A percentile compares a stretch with the other conserved stretches of the same genome.
Conservation (phyloP, 2,113 vertebrate species). For the Struthio camelus region DNA sequence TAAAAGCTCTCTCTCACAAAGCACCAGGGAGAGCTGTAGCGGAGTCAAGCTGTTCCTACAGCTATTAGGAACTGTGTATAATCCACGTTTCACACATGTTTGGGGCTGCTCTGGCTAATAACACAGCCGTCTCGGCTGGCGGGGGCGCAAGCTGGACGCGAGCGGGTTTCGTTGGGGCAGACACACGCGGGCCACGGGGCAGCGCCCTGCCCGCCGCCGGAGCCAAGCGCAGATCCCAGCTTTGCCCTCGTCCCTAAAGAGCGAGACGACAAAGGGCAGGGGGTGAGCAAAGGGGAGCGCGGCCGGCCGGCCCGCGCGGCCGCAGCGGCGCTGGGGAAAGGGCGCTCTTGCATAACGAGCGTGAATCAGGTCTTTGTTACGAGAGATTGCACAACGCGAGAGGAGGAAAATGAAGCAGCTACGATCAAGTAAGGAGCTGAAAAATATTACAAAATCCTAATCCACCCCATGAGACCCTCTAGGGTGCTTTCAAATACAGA, state of each 20-base stretch:
- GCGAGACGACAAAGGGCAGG: rapidly evolving
- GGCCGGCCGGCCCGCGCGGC: background rate
- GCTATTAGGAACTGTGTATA: constrained; percentile 1
- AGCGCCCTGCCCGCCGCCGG: background rate
- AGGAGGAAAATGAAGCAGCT: constrained; percentile 29
- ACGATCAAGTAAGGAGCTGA: constrained; percentile 57
- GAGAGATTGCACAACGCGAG: constrained; percentile 2
- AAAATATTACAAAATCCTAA: constrained; percentile 68
- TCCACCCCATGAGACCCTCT: constrained; percentile 44
- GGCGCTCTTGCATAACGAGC: background rate
- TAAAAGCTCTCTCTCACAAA: constrained; percentile 66
- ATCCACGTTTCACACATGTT: constrained; percentile 3
- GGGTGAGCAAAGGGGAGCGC: background rate
- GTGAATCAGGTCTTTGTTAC: constrained; percentile 54
- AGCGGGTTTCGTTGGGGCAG: background rate
- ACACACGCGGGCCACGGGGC: background rate
- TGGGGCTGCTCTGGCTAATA: background rate
- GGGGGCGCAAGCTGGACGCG: background rate
- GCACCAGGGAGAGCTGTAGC: constrained; percentile 59
- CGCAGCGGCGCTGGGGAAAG: background rate
- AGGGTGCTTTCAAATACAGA: constrained; percentile 58
- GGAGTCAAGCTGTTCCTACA: constrained; percentile 61
- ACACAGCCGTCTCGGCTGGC: background rate
- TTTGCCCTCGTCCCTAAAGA: rapidly evolving
- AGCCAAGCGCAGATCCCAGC: rapidly evolving